These are phyloP conservation scores for Phrynocephalus forsythii DNA, from an alignment of 2,797 vertebrate genomes.

Conservation along the genomic window DNA sequence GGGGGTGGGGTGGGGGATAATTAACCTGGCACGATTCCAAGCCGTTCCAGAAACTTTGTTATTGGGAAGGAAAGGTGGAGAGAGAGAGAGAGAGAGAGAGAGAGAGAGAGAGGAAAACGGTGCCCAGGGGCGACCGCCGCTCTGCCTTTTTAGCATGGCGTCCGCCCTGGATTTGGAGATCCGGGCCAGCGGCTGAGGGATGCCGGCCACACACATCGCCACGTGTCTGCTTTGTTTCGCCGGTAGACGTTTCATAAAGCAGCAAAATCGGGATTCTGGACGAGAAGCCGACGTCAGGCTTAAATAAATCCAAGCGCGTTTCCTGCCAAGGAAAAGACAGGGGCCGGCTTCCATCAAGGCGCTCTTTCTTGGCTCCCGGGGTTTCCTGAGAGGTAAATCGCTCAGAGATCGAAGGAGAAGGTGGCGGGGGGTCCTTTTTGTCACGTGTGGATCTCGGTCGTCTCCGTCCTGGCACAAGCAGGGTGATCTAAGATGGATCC, in stretches of 20 bases:
- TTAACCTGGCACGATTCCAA: neutral
- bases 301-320: neutral
- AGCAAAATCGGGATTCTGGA: neutral
- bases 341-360: neutral
- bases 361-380: neutral
- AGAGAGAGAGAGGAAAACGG: rapidly evolving
- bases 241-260: neutral
- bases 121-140: neutral
- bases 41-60: neutral
- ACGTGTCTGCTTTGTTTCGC: constrained; percentile 36
- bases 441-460: neutral
- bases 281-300: neutral
- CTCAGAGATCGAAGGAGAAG: neutral
- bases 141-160: neutral
- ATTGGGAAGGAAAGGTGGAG: neutral
- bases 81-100: rapidly evolving
- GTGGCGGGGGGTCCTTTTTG: neutral
- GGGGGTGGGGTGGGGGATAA: neutral
- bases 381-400: neutral
- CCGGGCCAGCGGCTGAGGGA: neutral
- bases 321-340: neutral
- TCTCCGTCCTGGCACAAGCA: neutral
- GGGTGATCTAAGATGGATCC: neutral
- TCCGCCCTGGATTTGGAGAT: neutral
- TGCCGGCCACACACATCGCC: constrained; percentile 16